Percentiles rank a stretch among this genome's conserved stretches.
Conservation (phyloP, 2,797 vertebrate species). For the Pogonophryne albipinna region DNA sequence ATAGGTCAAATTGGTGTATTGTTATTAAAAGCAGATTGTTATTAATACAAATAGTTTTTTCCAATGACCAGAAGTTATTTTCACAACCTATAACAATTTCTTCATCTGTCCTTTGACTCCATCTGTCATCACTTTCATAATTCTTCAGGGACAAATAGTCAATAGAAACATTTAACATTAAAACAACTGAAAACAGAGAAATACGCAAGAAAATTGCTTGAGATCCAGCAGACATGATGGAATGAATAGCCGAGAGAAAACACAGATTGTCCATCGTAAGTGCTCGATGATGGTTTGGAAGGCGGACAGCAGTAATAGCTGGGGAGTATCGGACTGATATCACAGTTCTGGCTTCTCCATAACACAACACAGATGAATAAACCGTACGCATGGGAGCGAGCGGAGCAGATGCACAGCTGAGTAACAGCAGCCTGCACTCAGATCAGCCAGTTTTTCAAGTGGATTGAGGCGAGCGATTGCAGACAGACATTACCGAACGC, state of each 20-base stretch:
- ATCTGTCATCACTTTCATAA: slow-evolving; percentile 19
- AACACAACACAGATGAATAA: slow-evolving; percentile 69
- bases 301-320: slow-evolving; percentile 38
- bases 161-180: slow-evolving; percentile 17
- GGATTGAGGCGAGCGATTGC: slow-evolving; percentile 66
- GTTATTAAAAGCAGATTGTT: slow-evolving; percentile 5
- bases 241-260: slow-evolving; percentile 44
- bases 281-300: slow-evolving; percentile 45
- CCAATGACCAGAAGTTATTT: neutral
- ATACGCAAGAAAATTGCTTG: neutral
- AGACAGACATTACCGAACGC: slow-evolving; percentile 75
- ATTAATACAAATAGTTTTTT: neutral
- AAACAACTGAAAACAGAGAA: slow-evolving; percentile 25
- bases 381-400: slow-evolving; percentile 45
- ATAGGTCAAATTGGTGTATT: neutral
- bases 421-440: slow-evolving; percentile 70
- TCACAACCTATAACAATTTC: slow-evolving; percentile 14
- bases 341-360: slow-evolving; percentile 64
- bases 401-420: slow-evolving; percentile 72
- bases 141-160: slow-evolving; percentile 8
- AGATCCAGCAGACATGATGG: slow-evolving; percentile 20
- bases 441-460: slow-evolving; percentile 65
- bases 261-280: slow-evolving; percentile 31
- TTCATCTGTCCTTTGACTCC: slow-evolving; percentile 9
- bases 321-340: slow-evolving; percentile 58